These are phyloP conservation scores for Alexandromys fortis DNA, from an alignment of 2,113 vertebrate species.

Conservation along the genomic window DNA sequence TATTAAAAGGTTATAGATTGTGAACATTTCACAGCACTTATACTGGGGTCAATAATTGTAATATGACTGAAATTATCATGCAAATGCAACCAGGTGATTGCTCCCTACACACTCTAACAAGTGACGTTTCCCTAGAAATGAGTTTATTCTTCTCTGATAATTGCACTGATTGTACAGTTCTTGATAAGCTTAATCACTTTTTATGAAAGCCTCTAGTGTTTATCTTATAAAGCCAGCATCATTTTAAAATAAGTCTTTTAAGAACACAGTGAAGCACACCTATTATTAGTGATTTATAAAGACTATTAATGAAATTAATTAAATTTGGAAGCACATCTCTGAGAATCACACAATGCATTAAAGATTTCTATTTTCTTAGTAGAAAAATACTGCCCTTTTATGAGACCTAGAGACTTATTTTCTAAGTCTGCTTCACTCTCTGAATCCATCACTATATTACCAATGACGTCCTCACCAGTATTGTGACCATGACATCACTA, in stretches of 20 bases:
- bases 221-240: conserved; percentile 20
- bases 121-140: background rate
- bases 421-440: background rate
- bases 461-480: background rate
- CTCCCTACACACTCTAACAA: background rate
- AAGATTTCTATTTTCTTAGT: conserved; percentile 34
- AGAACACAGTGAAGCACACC: conserved; percentile 3
- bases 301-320: conserved; percentile 51
- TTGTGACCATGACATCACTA: background rate
- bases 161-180: background rate
- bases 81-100: background rate
- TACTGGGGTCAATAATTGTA: background rate
- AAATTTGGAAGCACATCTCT: conserved; percentile 36
- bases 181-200: conserved; percentile 38
- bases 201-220: conserved; percentile 14
- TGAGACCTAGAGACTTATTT: background rate
- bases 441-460: background rate
- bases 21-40: background rate
- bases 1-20: background rate
- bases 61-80: conserved; percentile 33
- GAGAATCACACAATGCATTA: conserved; percentile 40
- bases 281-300: conserved; percentile 45
- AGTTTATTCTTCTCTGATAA: conserved; percentile 40
- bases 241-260: background rate
- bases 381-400: conserved; percentile 38